Conservation (phyloP, 2,888 invertebrate genomes). For the Xestia xanthographa region DNA sequence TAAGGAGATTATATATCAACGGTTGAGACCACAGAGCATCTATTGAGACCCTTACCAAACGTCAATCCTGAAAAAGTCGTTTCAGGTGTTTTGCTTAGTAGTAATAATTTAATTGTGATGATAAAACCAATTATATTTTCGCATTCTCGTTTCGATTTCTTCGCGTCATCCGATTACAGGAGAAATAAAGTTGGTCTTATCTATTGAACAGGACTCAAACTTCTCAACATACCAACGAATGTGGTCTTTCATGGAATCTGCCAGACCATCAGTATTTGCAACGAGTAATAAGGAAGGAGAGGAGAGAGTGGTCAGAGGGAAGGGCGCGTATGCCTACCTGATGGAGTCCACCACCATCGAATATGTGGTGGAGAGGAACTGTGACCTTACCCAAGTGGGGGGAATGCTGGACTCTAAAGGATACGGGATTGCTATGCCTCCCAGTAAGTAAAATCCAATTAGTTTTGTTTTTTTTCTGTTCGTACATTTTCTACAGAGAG, state of each 20-base stretch:
- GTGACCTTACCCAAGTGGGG: slow-evolving; percentile 97
- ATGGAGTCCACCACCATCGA: slow-evolving; percentile 99
- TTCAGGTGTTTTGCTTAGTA: background rate
- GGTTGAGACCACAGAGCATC: no score
- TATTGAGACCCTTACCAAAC: background rate
- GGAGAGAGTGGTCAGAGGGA: slow-evolving; percentile 95
- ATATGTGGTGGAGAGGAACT: slow-evolving; percentile 97
- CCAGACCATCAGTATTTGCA: slow-evolving; percentile 96
- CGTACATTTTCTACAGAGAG: background rate
- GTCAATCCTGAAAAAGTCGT: background rate
- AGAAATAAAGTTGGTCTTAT: background rate
- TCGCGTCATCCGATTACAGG: background rate
- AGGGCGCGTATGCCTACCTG: slow-evolving; percentile 97
- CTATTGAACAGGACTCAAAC: slow-evolving; percentile 94
- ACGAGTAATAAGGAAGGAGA: slow-evolving; percentile 97
- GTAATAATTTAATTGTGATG: background rate
- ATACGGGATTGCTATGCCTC: slow-evolving; percentile 98
- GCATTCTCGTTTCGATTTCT: background rate
- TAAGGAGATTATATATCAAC: no score
- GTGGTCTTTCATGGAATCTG: slow-evolving; percentile 98
- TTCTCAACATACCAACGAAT: slow-evolving; percentile 98
- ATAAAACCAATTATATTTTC: background rate
- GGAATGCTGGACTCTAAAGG: slow-evolving; percentile 98
- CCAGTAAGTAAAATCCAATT: slow-evolving; percentile 91
- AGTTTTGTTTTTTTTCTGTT: background rate